Evolutionary conservation across 1,140 invertebrate species (phyloP).

Genomic region (Linepithema humile): DNA sequence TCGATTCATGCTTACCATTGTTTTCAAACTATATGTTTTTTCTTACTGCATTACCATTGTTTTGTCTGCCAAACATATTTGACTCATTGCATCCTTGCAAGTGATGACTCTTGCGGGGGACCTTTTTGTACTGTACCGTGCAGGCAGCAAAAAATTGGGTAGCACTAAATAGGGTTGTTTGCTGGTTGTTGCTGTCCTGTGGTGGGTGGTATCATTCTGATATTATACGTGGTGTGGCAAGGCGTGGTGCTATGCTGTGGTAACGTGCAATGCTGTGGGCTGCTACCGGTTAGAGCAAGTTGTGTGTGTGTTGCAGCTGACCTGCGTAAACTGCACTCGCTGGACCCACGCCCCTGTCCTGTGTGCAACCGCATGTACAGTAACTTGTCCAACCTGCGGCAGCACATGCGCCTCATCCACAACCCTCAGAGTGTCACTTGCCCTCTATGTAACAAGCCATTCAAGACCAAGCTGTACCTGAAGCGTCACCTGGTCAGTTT

Average conservation of each 20-base stretch:
- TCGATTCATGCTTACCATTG: slow-evolving; percentile 63
- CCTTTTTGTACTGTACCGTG: slow-evolving; percentile 71
- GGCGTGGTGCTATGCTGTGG: slow-evolving; percentile 77
- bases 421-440: slow-evolving; percentile 91
- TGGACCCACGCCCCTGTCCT: slow-evolving; percentile 89
- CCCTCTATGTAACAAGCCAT: slow-evolving; percentile 90
- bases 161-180: slow-evolving; percentile 81
- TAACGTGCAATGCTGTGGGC: slow-evolving; percentile 83
- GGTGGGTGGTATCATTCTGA: slow-evolving; percentile 81
- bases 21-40: slow-evolving; percentile 65
- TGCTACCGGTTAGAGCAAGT: slow-evolving; percentile 85
- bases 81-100: slow-evolving; percentile 59
- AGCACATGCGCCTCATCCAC: slow-evolving; percentile 92
- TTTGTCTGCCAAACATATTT: slow-evolving; percentile 58
- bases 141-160: slow-evolving; percentile 79
- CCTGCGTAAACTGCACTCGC: slow-evolving; percentile 87
- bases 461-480: slow-evolving; percentile 92
- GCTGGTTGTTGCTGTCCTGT: slow-evolving; percentile 85
- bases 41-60: slow-evolving; percentile 62
- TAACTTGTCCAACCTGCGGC: slow-evolving; percentile 91
- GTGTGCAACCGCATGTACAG: slow-evolving; percentile 92
- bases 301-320: slow-evolving; percentile 86
- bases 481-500: slow-evolving; percentile 88
- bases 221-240: slow-evolving; percentile 72
- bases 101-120: slow-evolving; percentile 52